A percentile compares a stretch with the other conserved stretches of the same genome.
Conservation (phyloP, 2,113 vertebrate genomes). For the Aix galericulata region DNA sequence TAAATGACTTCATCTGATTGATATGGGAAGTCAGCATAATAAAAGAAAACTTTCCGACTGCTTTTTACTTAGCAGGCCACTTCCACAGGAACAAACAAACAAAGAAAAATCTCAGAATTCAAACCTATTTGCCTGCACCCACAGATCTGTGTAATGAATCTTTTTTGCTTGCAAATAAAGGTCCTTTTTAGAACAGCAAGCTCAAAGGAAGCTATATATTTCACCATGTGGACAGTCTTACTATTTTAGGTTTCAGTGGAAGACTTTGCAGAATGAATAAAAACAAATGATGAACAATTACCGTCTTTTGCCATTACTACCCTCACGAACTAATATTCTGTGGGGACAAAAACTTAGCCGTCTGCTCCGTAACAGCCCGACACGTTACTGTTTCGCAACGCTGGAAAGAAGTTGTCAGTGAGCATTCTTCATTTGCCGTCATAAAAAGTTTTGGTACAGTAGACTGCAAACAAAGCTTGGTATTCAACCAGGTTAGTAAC, state of each 20-base stretch:
- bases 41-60: constrained; percentile 25
- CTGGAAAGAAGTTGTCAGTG: constrained; percentile 34
- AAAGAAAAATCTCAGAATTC: neutral
- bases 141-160: neutral
- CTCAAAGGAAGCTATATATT: neutral
- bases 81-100: neutral
- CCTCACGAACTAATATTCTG: neutral
- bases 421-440: constrained; percentile 2
- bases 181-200: neutral
- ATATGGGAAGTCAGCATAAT: neutral
- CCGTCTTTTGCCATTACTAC: constrained; percentile 27
- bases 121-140: neutral
- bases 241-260: neutral
- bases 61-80: neutral
- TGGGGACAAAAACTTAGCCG: neutral
- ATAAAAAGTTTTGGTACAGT: constrained; percentile 27
- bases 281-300: constrained; percentile 38
- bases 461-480: constrained; percentile 33
- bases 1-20: constrained; percentile 19
- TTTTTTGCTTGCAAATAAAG: neutral
- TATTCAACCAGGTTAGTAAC: constrained; percentile 42
- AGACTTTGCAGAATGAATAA: constrained; percentile 15
- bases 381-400: neutral
- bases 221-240: neutral
- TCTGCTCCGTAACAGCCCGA: constrained; percentile 5